phyloP scores from a whole-genome alignment of 2,888 invertebrate genomes.

The Trissonchulus latispiculum region DNA sequence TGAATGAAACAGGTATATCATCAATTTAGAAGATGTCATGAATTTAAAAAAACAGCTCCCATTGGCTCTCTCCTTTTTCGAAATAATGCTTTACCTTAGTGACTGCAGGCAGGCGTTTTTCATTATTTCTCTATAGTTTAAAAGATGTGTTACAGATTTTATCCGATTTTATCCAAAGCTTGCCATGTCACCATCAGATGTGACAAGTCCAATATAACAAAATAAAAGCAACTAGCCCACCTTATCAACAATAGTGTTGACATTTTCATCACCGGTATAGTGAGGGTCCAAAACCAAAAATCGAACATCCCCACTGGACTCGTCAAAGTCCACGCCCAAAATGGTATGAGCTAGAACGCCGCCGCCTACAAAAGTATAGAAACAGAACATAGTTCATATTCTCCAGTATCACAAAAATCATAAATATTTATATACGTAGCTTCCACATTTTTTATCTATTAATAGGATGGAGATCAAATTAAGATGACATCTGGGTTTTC shows the following conservation, averaged over 20 bases:
- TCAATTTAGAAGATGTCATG: too few relatives aligned
- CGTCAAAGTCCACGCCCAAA: slow-evolving; percentile 78
- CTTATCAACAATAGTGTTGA: slow-evolving; percentile 52
- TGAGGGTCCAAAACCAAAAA: slow-evolving; percentile 98
- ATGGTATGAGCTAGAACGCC: slow-evolving; percentile 96
- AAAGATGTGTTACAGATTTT: too few relatives aligned
- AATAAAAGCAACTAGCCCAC: slow-evolving; percentile 32
- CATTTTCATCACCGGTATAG: slow-evolving; percentile 78
- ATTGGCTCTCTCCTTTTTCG: too few relatives aligned
- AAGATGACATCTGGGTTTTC: too few relatives aligned
- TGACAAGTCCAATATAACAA: not conserved
- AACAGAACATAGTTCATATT: not conserved
- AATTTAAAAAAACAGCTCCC: too few relatives aligned
- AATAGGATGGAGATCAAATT: too few relatives aligned
- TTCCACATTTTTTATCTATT: too few relatives aligned
- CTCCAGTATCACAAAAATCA: too few relatives aligned
- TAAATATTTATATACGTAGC: too few relatives aligned
- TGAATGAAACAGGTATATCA: too few relatives aligned
- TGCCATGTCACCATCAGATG: too few relatives aligned
- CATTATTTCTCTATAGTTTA: not conserved
- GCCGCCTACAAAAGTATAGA: slow-evolving; percentile 59
- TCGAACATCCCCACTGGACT: slow-evolving; percentile 64
- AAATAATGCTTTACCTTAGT: not conserved
- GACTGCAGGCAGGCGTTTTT: not conserved
- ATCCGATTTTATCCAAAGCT: too few relatives aligned